These are phyloP conservation scores for Actias luna DNA, from an alignment of 2,888 invertebrate species.

Conservation along the genomic window DNA sequence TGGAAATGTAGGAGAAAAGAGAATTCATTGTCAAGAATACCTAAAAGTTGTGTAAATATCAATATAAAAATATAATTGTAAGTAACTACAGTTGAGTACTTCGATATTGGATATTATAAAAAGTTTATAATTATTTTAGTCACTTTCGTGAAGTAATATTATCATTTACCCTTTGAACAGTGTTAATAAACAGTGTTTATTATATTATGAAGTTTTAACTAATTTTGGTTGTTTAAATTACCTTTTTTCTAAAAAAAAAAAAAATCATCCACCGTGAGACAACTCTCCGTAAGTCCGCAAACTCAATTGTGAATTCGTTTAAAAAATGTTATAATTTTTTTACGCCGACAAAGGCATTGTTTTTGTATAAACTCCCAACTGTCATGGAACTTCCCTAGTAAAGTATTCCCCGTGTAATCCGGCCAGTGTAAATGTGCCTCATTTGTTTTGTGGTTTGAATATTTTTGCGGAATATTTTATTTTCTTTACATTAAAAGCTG, in stretches of 20 bases:
- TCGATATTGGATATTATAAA: too few relatives aligned
- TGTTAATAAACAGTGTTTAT: too few relatives aligned
- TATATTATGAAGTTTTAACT: not conserved
- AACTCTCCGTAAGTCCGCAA: slow-evolving; percentile 41
- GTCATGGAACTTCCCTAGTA: slow-evolving; percentile 23
- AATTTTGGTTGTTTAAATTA: slow-evolving; percentile 43
- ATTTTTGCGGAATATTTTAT: slow-evolving; percentile 14
- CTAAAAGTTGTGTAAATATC: too few relatives aligned
- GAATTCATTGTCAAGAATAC: too few relatives aligned
- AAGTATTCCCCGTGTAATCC: slow-evolving; percentile 16
- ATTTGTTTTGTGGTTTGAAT: slow-evolving; percentile 13
- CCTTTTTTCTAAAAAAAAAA: slow-evolving; percentile 53
- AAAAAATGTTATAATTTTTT: slow-evolving; percentile 38
- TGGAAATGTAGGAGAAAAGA: too few relatives aligned
- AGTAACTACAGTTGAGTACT: too few relatives aligned
- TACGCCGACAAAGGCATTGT: slow-evolving; percentile 37
- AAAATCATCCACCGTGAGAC: slow-evolving; percentile 32
- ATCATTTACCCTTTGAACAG: too few relatives aligned
- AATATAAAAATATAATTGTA: too few relatives aligned
- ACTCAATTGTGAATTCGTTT: slow-evolving; percentile 56
- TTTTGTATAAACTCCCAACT: slow-evolving; percentile 25
- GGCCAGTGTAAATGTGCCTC: slow-evolving; percentile 14
- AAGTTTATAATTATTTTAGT: too few relatives aligned
- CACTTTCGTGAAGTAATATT: too few relatives aligned
- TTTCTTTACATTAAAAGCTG: not conserved